A percentile compares a stretch with the other conserved stretches of the same genome.
These are phyloP conservation scores for Eristalis arbustorum DNA, from an alignment of 2,888 invertebrate species.

Conservation along the genomic window DNA sequence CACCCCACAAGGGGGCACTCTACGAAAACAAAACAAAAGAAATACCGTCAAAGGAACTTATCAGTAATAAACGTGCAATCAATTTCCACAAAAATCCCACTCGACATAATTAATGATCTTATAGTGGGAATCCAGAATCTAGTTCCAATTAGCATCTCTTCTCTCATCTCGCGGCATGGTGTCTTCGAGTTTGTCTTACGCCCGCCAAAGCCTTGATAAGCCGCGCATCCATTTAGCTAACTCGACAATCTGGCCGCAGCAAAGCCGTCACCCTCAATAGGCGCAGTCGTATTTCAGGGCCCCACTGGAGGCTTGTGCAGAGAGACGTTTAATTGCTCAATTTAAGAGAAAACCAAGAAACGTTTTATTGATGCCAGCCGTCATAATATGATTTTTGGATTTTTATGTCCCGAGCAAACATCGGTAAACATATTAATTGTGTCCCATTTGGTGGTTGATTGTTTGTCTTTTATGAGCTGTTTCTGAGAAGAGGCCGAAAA, in stretches of 20 bases:
- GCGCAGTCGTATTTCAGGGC: conserved; percentile 44
- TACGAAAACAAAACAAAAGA: not conserved
- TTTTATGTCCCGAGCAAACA: conserved; percentile 58
- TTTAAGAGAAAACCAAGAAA: conserved; percentile 59
- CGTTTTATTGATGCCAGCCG: conserved; percentile 48
- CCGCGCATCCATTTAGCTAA: conserved; percentile 43
- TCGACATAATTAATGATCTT: conserved; percentile 25
- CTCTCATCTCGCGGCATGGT: conserved; percentile 51
- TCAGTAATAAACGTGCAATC: conserved; percentile 37
- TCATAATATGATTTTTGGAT: conserved; percentile 52
- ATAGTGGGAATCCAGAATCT: conserved; percentile 6
- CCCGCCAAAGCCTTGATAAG: conserved; percentile 49
- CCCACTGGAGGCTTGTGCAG: conserved; percentile 1
- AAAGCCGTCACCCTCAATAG: conserved; percentile 32
- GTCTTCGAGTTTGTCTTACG: conserved; percentile 10
- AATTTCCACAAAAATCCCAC: conserved; percentile 22
- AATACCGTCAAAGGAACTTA: conserved; percentile 19
- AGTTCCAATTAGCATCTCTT: conserved; percentile 66
- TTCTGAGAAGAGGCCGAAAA: conserved; percentile 14
- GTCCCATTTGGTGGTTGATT: conserved; percentile 52
- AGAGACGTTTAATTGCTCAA: conserved; percentile 64
- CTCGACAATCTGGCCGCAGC: conserved; percentile 28
- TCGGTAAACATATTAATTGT: conserved; percentile 63
- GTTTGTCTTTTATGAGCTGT: conserved; percentile 34
- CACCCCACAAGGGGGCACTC: not conserved